A percentile compares a stretch with the other conserved stretches of the same genome.
Conservation (phyloP, 2,888 invertebrate genomes). For the Drosophila paranaensis region DNA sequence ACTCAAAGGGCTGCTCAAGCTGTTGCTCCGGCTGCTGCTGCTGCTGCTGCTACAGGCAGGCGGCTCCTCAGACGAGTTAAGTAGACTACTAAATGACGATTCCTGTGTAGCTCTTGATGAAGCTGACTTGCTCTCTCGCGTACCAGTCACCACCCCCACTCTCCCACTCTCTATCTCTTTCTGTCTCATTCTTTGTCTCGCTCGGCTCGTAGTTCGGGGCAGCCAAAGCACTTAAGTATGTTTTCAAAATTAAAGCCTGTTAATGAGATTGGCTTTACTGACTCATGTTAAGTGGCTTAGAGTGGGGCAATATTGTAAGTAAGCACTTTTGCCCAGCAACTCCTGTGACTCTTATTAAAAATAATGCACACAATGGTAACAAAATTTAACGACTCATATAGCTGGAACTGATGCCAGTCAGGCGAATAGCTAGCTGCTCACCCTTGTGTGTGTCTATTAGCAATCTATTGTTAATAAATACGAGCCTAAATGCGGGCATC, state of each 20-base stretch:
- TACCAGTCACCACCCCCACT: neutral
- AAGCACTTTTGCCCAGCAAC: constrained; percentile 60
- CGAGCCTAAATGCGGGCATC: constrained; percentile 35
- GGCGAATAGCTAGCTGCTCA: neutral
- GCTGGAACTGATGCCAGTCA: constrained; percentile 4
- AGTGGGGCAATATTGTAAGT: constrained; percentile 72
- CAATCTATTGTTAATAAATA: constrained; percentile 36
- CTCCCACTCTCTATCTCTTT: constrained; percentile 2
- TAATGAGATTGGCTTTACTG: constrained; percentile 80
- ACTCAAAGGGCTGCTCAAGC: constrained; percentile 69
- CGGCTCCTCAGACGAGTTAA: constrained; percentile 78
- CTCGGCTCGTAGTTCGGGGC: constrained; percentile 8
- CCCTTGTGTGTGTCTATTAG: constrained; percentile 12
- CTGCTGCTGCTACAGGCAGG: constrained; percentile 51
- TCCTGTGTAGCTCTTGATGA: constrained; percentile 44
- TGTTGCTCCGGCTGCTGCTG: constrained; percentile 54
- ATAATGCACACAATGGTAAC: constrained; percentile 65
- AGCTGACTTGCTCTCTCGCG: constrained; percentile 1
- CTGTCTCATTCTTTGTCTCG: constrained; percentile 9
- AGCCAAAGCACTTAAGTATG: constrained; percentile 74
- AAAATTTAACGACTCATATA: constrained; percentile 52
- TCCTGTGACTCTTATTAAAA: constrained; percentile 66
- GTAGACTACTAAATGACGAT: constrained; percentile 79
- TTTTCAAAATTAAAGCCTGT: constrained; percentile 80
- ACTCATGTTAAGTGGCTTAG: constrained; percentile 80